phyloP scores from a whole-genome alignment of 2,113 vertebrate genomes.

The Hippocampus barbouri region DNA sequence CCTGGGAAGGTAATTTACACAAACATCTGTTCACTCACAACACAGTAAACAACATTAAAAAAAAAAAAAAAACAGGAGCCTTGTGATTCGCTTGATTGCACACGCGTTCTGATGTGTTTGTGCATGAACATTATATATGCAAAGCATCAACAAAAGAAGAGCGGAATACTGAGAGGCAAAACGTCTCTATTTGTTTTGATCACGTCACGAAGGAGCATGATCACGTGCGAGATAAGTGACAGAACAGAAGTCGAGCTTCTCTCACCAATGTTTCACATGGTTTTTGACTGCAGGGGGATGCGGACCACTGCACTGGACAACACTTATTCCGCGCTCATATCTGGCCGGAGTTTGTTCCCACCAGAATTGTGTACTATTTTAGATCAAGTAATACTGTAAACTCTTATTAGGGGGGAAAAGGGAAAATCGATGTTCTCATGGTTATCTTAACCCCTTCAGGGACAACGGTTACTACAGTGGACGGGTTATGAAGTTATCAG shows the following conservation, averaged over 20 bases:
- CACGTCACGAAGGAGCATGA: neutral
- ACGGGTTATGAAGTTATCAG: no score
- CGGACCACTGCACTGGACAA: no score
- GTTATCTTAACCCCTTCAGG: no score
- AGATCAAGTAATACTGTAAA: no score
- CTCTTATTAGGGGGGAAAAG: no score
- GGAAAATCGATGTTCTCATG: no score
- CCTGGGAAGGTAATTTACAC: conserved; percentile 89
- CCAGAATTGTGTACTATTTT: no score
- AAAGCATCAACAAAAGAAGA: conserved; percentile 7
- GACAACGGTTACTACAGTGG: no score
- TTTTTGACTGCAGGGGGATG: no score
- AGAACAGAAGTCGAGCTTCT: neutral
- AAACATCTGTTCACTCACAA: conserved; percentile 94
- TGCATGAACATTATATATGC: conserved; percentile 4
- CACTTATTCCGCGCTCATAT: no score
- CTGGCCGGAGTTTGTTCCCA: no score
- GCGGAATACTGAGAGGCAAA: conserved; percentile 8
- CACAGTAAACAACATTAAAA: conserved; percentile 85
- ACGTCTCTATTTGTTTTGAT: conserved; percentile 17
- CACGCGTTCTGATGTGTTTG: conserved; percentile 5
- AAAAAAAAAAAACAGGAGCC: conserved; percentile 59
- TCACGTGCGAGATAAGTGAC: neutral
- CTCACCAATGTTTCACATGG: no score
- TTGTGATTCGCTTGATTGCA: conserved; percentile 38